Percentiles rank a stretch among this genome's conserved stretches.
Evolutionary conservation across 2,888 invertebrate species (phyloP).

Genomic region (Eilema caniola): DNA sequence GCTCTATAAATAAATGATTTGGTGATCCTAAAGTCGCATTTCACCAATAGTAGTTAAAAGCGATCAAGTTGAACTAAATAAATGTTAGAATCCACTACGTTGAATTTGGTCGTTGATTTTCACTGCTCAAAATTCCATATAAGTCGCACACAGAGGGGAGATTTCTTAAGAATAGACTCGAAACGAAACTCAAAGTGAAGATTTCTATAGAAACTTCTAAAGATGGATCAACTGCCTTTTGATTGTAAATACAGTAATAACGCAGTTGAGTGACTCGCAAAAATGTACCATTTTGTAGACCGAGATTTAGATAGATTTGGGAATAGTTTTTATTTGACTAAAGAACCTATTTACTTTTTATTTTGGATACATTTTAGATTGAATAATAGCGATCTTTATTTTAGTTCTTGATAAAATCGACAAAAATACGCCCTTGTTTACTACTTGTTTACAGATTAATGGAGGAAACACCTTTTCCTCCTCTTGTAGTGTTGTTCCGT

Average conservation of each 20-base stretch:
- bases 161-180: slow-evolving; percentile 38
- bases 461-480: neutral
- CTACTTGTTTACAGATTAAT: neutral
- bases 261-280: neutral
- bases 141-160: slow-evolving; percentile 20
- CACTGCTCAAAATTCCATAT: neutral
- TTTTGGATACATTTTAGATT: neutral
- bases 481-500: neutral
- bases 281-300: neutral
- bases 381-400: neutral
- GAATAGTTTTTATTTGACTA: neutral
- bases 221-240: slow-evolving; percentile 37
- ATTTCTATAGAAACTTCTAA: slow-evolving; percentile 26
- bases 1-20: slow-evolving; percentile 26
- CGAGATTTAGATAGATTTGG: neutral
- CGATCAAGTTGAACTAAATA: neutral
- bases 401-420: neutral
- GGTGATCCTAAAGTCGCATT: neutral
- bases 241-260: slow-evolving; percentile 20
- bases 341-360: neutral
- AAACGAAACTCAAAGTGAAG: slow-evolving; percentile 25
- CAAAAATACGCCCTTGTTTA: neutral
- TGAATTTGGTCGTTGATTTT: neutral
- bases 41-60: neutral
- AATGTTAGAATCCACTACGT: neutral